Base-by-base conservation (phyloP, 2,113 vertebrate genomes). In the Lonchura striata region DNA sequence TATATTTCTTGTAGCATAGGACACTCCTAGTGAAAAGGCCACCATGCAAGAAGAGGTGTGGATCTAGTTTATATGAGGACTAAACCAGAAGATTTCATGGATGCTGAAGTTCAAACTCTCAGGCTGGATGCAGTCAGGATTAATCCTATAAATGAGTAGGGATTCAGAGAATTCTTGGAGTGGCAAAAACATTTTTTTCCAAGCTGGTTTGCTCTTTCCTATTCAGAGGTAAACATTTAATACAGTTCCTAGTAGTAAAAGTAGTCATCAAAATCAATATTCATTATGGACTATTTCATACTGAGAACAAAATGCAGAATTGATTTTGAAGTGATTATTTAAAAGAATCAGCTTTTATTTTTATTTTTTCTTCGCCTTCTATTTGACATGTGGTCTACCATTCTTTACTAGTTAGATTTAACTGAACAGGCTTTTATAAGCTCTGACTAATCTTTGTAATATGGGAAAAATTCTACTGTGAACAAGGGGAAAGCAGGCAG, bases 291-390 rank as follows among this genome's bases (percentile, higher is more conserved):
- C 8, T 61, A 87, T 69, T 89, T 87, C 31, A 60, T 28, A 69
- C 15, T 42, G 59, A 68, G 77, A 84, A 91, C 31, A 82, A 92
- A 92, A 94, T 39, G 11, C 13, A 57, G 78, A 42, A 15, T 24
- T 91, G 65, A 84, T 94, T 92, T 91, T 90, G 70, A 91, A 90
- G 72, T 44, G 1, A 75, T 93, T 82, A 89, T 65, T 89, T 94
- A 79, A 95, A 92, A 95, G 68, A 96, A 95, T 92, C 39, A 68
- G 24, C 60, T 93, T 94, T 61, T 47, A 91, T 96, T 97, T 96
- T 82, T 46, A 86, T 95, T 94, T 92, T 96, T n/a, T 75, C 72
- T 82, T 85, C 59, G 14, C 49, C 24, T 63, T 21, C 13, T 64
- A 39, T 94, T 93, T 96, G 79, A 77, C 84, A 89, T 60, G 64